Evolutionary conservation across 2,113 vertebrate genomes (phyloP).

Genomic region (Vulpes vulpes): DNA sequence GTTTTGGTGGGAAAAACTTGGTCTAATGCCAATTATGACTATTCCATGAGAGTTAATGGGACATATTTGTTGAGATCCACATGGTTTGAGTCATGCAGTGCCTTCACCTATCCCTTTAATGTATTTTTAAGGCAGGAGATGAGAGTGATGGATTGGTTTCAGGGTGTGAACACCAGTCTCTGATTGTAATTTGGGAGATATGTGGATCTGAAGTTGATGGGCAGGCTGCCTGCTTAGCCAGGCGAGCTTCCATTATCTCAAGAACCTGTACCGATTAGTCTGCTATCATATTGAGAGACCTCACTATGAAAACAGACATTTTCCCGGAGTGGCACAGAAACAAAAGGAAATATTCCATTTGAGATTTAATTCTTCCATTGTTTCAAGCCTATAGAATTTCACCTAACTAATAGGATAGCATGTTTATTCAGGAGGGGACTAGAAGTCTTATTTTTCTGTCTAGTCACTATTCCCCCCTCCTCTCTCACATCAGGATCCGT

Average conservation of each 20-base stretch:
- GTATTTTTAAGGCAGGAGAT: slow-evolving; percentile 76
- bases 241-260: slow-evolving; percentile 72
- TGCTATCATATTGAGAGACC: slow-evolving; percentile 69
- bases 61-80: slow-evolving; percentile 26
- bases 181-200: slow-evolving; percentile 80
- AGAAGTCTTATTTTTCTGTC: background rate
- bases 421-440: background rate
- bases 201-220: slow-evolving; percentile 77
- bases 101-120: slow-evolving; percentile 67
- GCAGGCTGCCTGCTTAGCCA: slow-evolving; percentile 74
- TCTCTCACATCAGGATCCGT: background rate
- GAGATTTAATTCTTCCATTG: slow-evolving; percentile 7
- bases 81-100: slow-evolving; percentile 50
- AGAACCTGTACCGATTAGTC: slow-evolving; percentile 60
- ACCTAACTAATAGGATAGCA: background rate
- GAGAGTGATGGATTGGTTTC: slow-evolving; percentile 78
- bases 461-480: background rate
- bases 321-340: slow-evolving; percentile 59
- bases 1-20: slow-evolving; percentile 35
- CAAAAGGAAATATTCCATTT: background rate
- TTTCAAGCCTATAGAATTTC: background rate
- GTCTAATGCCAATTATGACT: background rate
- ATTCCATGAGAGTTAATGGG: background rate
- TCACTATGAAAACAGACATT: slow-evolving; percentile 51
- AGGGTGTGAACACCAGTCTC: slow-evolving; percentile 79